Conservation (phyloP, 2,113 vertebrate species). For the Budorcas taxicolor region DNA sequence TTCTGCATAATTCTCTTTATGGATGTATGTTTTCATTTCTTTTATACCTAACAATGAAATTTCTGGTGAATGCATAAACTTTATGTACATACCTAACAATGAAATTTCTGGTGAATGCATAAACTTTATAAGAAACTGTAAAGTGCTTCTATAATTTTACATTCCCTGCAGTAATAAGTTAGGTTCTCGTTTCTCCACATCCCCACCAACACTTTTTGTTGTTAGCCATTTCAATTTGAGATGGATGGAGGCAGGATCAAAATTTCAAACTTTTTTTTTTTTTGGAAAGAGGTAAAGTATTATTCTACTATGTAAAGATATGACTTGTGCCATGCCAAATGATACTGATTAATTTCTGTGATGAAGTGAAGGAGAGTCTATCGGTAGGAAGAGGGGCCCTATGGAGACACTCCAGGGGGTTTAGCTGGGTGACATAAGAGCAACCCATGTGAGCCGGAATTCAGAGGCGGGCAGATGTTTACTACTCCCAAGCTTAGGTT, state of each 20-base stretch:
- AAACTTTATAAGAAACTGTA: background rate
- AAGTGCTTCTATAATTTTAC: background rate
- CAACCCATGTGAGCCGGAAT: background rate
- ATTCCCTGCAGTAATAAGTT: background rate
- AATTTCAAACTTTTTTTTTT: background rate
- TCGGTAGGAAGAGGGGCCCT: background rate
- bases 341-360: background rate
- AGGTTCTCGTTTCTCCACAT: background rate
- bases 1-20: background rate
- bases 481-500: background rate
- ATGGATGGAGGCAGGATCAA: background rate
- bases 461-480: background rate
- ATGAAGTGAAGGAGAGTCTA: background rate
- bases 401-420: background rate
- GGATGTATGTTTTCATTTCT: background rate
- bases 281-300: background rate
- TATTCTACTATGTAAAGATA: background rate
- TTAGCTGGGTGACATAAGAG: background rate
- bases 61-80: background rate
- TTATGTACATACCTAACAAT: background rate
- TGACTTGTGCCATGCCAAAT: background rate
- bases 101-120: background rate
- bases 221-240: background rate
- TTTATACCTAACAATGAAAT: background rate
- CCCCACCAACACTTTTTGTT: background rate